Percentiles rank a stretch among this genome's conserved stretches.
Conservation (phyloP, 1,140 invertebrate genomes). For the Polypedilum vanderplanki region DNA sequence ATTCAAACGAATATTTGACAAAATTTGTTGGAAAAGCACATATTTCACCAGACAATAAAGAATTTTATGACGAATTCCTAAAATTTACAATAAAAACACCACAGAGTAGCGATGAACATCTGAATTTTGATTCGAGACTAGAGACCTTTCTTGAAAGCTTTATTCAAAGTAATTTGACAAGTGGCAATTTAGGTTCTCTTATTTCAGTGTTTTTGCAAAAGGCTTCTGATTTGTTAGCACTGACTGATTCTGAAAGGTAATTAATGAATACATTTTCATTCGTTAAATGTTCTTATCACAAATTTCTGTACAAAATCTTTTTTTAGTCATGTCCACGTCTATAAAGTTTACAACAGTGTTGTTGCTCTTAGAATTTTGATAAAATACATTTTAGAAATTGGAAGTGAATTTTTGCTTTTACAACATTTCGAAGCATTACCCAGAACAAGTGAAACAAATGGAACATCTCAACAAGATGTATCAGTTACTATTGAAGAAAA, state of each 20-base stretch:
- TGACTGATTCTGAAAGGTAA: constrained; percentile 81
- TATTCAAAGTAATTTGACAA: constrained; percentile 69
- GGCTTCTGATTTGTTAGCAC: constrained; percentile 69
- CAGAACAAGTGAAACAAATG: constrained; percentile 36
- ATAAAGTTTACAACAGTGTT: constrained; percentile 91
- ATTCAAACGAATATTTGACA: constrained; percentile 71
- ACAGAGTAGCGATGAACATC: constrained; percentile 59
- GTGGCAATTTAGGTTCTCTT: constrained; percentile 80
- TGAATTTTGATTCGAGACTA: constrained; percentile 70
- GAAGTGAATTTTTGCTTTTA: constrained; percentile 62
- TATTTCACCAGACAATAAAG: constrained; percentile 74
- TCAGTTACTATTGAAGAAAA: constrained; percentile 33
- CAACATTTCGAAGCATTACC: constrained; percentile 61
- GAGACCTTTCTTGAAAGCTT: constrained; percentile 66
- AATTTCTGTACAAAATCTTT: constrained; percentile 15
- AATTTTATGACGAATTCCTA: constrained; percentile 89
- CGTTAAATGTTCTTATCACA: constrained; percentile 29
- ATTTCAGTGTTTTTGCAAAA: constrained; percentile 75
- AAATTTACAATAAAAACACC: constrained; percentile 44
- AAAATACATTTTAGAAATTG: constrained; percentile 80
- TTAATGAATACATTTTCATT: constrained; percentile 31
- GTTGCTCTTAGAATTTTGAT: constrained; percentile 82
- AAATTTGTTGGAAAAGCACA: constrained; percentile 69
- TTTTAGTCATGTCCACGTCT: constrained; percentile 41
- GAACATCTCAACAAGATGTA: constrained; percentile 33